These are phyloP conservation scores for Pterobdella sp. DNA, from an alignment of 2,888 invertebrate species.

Conservation along the genomic window DNA sequence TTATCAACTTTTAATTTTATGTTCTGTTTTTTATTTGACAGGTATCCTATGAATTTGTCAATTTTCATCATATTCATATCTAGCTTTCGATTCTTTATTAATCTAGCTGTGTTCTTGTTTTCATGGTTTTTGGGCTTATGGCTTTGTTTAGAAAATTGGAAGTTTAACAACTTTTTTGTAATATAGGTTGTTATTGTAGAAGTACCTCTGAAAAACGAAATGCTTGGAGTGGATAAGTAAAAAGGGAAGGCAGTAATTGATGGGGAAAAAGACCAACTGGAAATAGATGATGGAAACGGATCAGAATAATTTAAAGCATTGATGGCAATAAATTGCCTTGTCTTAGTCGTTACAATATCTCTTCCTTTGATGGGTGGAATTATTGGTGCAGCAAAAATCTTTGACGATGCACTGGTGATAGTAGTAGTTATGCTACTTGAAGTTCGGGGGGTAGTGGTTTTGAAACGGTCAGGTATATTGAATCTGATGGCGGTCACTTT, in stretches of 20 bases:
- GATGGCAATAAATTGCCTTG: conserved; percentile 14
- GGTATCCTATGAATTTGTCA: too few relatives aligned
- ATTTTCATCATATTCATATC: too few relatives aligned
- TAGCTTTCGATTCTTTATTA: too few relatives aligned
- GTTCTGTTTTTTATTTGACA: too few relatives aligned
- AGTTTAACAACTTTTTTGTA: too few relatives aligned
- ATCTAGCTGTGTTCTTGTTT: too few relatives aligned
- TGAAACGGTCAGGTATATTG: neutral
- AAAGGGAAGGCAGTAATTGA: neutral
- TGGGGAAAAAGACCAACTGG: neutral
- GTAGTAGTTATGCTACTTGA: neutral
- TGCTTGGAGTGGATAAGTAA: neutral
- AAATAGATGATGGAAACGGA: neutral
- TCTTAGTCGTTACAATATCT: neutral
- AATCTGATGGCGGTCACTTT: too few relatives aligned
- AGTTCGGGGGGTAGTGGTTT: neutral
- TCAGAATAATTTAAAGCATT: neutral
- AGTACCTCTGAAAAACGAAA: neutral
- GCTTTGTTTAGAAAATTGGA: too few relatives aligned
- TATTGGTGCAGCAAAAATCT: neutral
- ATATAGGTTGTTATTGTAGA: too few relatives aligned
- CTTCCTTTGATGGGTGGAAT: neutral
- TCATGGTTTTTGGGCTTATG: too few relatives aligned
- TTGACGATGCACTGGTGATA: neutral
- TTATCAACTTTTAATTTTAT: too few relatives aligned